Conservation (phyloP, 2,888 invertebrate species). For the Deilephila porcellus region DNA sequence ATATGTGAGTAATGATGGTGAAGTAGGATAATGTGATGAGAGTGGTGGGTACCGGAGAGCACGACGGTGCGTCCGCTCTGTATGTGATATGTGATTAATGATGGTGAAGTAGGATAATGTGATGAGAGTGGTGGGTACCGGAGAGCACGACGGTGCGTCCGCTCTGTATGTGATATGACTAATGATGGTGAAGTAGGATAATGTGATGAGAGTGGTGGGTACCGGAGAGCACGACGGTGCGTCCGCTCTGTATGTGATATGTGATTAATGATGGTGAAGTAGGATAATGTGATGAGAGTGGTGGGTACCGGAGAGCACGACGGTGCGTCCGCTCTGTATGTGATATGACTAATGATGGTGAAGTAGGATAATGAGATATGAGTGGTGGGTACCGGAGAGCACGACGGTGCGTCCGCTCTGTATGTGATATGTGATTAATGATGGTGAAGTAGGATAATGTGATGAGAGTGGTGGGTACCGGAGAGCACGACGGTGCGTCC, state of each 20-base stretch:
- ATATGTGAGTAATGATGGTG: too few species aligned
- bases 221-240: constrained; percentile 93
- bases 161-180: constrained; percentile 72
- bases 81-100: too few species aligned
- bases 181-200: too few species aligned
- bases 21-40: too few species aligned
- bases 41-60: constrained; percentile 85
- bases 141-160: constrained; percentile 94
- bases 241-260: constrained; percentile 86
- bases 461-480: constrained; percentile 64
- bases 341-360: too few species aligned
- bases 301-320: constrained; percentile 89
- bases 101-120: too few species aligned
- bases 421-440: too few species aligned
- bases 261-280: too few species aligned
- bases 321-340: constrained; percentile 90
- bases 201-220: constrained; percentile 27
- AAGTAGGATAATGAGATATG: too few species aligned
- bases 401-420: constrained; percentile 93
- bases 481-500: constrained; percentile 94
- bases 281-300: not conserved
- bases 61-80: constrained; percentile 93
- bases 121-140: constrained; percentile 64
- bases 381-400: constrained; percentile 85
- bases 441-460: too few species aligned